Evolutionary conservation across 1,140 invertebrate genomes (phyloP), one percentile per base, ranked within the genome.

Genomic region (Drosophila aff.): DNA sequence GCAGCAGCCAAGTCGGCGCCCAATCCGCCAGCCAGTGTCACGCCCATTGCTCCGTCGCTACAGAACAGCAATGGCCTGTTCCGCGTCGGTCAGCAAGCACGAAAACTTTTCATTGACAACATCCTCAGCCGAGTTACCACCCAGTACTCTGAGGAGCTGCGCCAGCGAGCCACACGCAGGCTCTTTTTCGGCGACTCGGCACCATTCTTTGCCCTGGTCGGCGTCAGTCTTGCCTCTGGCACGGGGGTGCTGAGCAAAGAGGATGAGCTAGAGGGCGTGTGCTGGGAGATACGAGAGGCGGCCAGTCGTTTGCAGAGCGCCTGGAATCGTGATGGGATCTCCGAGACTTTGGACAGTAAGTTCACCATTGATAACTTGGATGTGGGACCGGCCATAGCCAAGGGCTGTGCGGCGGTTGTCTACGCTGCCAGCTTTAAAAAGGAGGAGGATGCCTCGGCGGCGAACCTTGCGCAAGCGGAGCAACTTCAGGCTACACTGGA

Each of bases 351-450:
- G 23, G 82, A 93, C 53, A 84, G 93, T 33, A 74, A 92, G 28
- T 81, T 94, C 6, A 93, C 81, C 59, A 93, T 97, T 21, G 93
- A 95, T 26, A 93, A 96, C 83, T 94, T 97, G 65, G 94, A 95
- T 59, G 93, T 97, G 66, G 96, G 96, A 4, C 94, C 95, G 26
- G 93, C 95, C 1, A 96, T 98, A 74, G 96, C 95, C 10, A 97
- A 98, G 93, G 97, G 97, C 28, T 96, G 96, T 91, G 97, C 96
- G 79, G 97, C 96, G 44, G 96, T 96, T 40, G 96, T 98, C 7
- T 97, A 97, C 92, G 94, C 96, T 28, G 96, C 96, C 93, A 76
- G 93, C 94, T 65, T 95, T 94, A 83, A 90, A n/a, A 64, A 74
- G 46, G 62, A 74, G 46, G 62, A 55, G 6, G 26, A 33, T 9